These are phyloP conservation scores for Leucoraja erinaceus DNA, from an alignment of 2,113 vertebrate species.

Conservation along the genomic window DNA sequence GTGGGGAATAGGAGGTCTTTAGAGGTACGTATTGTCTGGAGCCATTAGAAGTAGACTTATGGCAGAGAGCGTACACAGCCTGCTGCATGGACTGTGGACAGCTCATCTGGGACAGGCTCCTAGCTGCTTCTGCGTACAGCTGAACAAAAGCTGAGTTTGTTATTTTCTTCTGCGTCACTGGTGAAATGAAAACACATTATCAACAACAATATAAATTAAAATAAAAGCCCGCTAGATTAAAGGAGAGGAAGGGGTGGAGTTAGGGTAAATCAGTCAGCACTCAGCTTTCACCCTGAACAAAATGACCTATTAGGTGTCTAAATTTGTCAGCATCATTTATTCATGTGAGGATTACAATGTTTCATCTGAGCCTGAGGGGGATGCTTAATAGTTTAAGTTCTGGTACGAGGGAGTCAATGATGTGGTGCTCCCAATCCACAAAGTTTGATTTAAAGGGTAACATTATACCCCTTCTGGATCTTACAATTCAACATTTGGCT, in stretches of 20 bases:
- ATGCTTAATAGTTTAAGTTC: background rate
- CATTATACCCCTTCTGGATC: background rate
- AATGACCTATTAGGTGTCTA: background rate
- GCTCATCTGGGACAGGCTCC: slow-evolving; percentile 32
- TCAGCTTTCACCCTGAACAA: slow-evolving; percentile 24
- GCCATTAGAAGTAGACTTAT: slow-evolving; percentile 38
- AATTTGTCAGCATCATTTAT: background rate
- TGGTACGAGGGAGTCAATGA: background rate
- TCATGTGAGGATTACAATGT: background rate
- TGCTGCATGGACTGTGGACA: slow-evolving; percentile 30
- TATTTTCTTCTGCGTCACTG: background rate
- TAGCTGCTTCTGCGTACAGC: slow-evolving; percentile 21
- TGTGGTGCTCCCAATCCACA: background rate
- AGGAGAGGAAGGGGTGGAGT: background rate
- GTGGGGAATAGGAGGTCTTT: slow-evolving; percentile 39
- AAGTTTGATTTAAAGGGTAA: slow-evolving; percentile 25
- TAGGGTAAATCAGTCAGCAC: slow-evolving; percentile 26
- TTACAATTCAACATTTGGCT: background rate
- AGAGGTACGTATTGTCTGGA: slow-evolving; percentile 36
- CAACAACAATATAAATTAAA: slow-evolving; percentile 12
- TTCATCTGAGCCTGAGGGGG: background rate
- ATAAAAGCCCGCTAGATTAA: slow-evolving; percentile 27
- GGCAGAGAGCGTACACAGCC: slow-evolving; percentile 33
- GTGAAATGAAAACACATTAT: background rate
- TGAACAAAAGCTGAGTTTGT: slow-evolving; percentile 35